phyloP scores from a whole-genome alignment of 2,113 vertebrate genomes.

The mouse (Mus musculus) region DNA sequence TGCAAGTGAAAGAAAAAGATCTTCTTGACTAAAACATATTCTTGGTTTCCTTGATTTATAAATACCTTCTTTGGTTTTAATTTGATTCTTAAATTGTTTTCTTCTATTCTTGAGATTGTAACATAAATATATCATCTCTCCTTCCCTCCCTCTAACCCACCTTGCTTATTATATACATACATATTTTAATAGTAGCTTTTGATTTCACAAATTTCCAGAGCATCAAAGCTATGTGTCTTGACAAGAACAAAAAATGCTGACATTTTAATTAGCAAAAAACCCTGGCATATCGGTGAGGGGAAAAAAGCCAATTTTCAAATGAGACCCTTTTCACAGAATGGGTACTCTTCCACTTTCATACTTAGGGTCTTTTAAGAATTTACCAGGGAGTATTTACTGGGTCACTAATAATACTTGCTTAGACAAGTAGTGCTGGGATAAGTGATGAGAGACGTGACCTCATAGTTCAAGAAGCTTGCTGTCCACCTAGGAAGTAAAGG shows the following conservation, averaged over 20 bases:
- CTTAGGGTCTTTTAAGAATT: slow-evolving; percentile 18
- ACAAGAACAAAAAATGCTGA: slow-evolving; percentile 5
- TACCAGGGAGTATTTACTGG: slow-evolving; percentile 21
- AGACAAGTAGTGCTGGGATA: not conserved
- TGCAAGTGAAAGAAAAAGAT: not conserved
- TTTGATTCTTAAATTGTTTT: not conserved
- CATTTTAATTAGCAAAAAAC: slow-evolving; percentile 1
- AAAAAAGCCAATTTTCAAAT: slow-evolving; percentile 38
- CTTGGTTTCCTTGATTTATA: slow-evolving; percentile 19
- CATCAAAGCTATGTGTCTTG: slow-evolving; percentile 22
- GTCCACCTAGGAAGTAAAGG: not conserved
- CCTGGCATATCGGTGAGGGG: not conserved
- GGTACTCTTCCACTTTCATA: not conserved
- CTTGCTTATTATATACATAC: not conserved
- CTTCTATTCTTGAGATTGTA: not conserved
- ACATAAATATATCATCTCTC: not conserved
- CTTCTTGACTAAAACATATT: slow-evolving; percentile 3
- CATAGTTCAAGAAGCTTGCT: slow-evolving; percentile 27
- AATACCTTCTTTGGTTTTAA: not conserved
- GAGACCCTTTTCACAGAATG: slow-evolving; percentile 15
- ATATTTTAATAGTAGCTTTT: slow-evolving; percentile 44
- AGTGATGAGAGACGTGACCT: slow-evolving; percentile 19
- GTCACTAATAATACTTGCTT: not conserved
- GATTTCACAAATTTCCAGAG: slow-evolving; percentile 15
- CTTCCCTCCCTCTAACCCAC: not conserved